Evolutionary conservation across 2,888 invertebrate species (phyloP).

Genomic region (Linyphia triangularis): DNA sequence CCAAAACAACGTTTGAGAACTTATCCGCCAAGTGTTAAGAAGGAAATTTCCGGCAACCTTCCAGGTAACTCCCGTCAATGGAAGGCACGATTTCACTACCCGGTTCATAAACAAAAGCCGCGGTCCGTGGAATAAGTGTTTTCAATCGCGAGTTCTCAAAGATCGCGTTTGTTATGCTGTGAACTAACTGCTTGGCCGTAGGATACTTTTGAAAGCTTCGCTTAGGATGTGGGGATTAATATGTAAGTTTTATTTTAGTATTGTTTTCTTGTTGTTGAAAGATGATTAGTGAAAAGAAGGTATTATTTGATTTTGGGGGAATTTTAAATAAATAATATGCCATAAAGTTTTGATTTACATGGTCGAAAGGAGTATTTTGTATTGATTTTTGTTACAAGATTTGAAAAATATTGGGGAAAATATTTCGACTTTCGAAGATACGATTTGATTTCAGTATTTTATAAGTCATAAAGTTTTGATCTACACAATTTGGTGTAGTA

Average conservation of each 20-base stretch:
- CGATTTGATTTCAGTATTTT: too few species aligned
- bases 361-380: too few species aligned
- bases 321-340: too few species aligned
- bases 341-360: too few species aligned
- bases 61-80: background rate
- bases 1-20: background rate
- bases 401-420: too few species aligned
- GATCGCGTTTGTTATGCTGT: background rate
- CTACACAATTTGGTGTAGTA: too few species aligned
- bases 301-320: too few species aligned
- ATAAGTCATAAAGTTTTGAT: too few species aligned
- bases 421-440: too few species aligned
- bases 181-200: background rate
- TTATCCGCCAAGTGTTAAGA: conserved; percentile 23
- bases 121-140: background rate
- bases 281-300: too few species aligned
- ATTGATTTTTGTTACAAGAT: too few species aligned
- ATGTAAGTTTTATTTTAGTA: background rate
- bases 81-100: conserved; percentile 37
- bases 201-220: background rate
- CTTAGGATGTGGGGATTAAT: background rate
- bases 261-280: too few species aligned
- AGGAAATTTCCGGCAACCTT: background rate
- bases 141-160: background rate
- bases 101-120: conserved; percentile 10